Evolutionary conservation across 2,888 invertebrate genomes (phyloP).

Genomic region (Macrophya annulata): DNA sequence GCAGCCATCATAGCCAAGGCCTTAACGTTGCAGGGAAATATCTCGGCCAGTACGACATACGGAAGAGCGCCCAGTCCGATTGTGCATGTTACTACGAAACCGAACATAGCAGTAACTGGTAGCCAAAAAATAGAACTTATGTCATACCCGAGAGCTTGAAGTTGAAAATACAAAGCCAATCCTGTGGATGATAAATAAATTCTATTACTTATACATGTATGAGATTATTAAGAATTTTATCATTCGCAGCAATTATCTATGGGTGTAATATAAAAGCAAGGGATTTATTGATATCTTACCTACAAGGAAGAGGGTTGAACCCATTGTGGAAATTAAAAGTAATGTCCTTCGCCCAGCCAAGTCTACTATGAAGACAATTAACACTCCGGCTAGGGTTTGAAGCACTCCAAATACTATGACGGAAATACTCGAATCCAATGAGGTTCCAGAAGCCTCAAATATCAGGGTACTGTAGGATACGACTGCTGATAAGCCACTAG

Average conservation of each 20-base stretch:
- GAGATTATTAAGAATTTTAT: not conserved
- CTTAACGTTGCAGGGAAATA: conserved; percentile 62
- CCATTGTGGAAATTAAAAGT: conserved; percentile 50
- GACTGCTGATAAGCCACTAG: conserved; percentile 56
- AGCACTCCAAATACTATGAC: conserved; percentile 55
- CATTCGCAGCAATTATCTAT: not conserved
- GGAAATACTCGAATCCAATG: not conserved
- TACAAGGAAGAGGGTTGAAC: conserved; percentile 9
- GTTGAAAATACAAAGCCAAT: conserved; percentile 28
- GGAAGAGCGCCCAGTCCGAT: conserved; percentile 61
- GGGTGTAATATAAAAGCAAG: too few species aligned
- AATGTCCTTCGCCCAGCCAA: conserved; percentile 60
- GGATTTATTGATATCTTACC: not conserved
- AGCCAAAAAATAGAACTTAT: not conserved
- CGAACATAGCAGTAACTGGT: conserved; percentile 45
- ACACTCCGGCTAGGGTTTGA: not conserved
- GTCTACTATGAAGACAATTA: conserved; percentile 50
- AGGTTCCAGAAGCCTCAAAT: not conserved
- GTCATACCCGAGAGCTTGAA: not conserved
- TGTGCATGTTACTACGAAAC: conserved; percentile 22
- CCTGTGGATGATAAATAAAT: conserved; percentile 17
- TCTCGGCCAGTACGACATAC: conserved; percentile 59
- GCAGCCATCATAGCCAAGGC: conserved; percentile 57
- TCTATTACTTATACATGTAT: not conserved
- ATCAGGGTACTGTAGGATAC: conserved; percentile 37